Evolutionary conservation across 2,888 invertebrate genomes (phyloP), one percentile per base, ranked within the genome.

Genomic region (Protonemura montana): DNA sequence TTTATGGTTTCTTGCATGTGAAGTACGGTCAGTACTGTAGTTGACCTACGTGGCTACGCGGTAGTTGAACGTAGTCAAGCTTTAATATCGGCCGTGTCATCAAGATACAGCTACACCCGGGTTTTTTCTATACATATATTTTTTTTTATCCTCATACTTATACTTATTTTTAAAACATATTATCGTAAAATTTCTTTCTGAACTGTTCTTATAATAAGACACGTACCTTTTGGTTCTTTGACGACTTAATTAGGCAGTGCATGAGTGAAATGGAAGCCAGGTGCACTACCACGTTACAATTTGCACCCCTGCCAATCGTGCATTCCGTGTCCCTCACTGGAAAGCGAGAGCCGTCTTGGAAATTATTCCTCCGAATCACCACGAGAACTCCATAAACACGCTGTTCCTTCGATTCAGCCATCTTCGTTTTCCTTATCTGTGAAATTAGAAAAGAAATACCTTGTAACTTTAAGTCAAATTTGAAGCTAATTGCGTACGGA

Each of bases 301-400:
- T 27, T 5, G 26, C 27, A 28, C 76, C 27, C 2, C 84, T n/a
- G 76, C 84, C 84, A 3, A 84, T 84, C 0, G 59, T 84, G 84
- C 76, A 76, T 16, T 26, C 13, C 26, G 26, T 21, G 6, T 25
- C 76, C 21, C 27, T 29, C 26, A 84, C 76, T 1, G 84, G 76
- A 5, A 59, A 76, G 10, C 76, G 27, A 6, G 84, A 76, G 1
- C 84, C 84, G 27, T 41, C 83, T 3, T 21, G 76, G 0, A 26
- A 27, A 29, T 84, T 26, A 7, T 30, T 5, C n/a, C 76, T 2
- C 28, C 10, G 5, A 13, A 84, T 76, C 1, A 81, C 81, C 26
- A 84, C 59, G 0, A 81, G 13, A 21, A 7, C 16, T 59, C 84
- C 84, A 25, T 6, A 27, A 35, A 29, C 30, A 29, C 25, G 16